phyloP scores from a whole-genome alignment of 2,797 vertebrate species.

The Discoglossus pictus region DNA sequence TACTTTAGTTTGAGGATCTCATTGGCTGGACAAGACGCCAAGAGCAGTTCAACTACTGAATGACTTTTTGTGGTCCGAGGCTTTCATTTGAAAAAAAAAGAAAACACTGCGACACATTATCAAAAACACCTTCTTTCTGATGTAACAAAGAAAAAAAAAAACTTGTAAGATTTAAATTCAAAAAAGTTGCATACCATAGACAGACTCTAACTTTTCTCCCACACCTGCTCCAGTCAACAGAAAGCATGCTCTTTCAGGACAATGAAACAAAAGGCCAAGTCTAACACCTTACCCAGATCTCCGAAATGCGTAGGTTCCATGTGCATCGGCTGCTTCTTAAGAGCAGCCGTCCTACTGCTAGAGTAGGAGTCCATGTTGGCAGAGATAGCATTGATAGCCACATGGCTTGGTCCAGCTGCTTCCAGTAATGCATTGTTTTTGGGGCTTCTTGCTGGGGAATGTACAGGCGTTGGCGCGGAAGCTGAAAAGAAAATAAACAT shows the following conservation, averaged over 20 bases:
- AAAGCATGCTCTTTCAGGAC: too few species aligned
- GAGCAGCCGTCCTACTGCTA: constrained; percentile 91
- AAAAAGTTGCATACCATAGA: too few species aligned
- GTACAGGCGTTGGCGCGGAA: constrained; percentile 65
- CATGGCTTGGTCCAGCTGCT: constrained; percentile 93
- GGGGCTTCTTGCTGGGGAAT: constrained; percentile 82
- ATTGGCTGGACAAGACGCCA: neutral
- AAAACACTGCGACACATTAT: too few species aligned
- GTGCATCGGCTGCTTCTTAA: constrained; percentile 96
- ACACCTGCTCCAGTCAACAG: too few species aligned
- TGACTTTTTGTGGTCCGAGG: too few species aligned
- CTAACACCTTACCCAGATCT: constrained; percentile 82
- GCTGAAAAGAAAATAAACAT: constrained; percentile 64
- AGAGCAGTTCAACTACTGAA: neutral
- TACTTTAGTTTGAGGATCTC: too few species aligned
- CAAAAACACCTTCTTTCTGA: too few species aligned
- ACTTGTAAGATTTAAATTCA: too few species aligned
- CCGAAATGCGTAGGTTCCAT: constrained; percentile 98
- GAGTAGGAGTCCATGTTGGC: constrained; percentile 99
- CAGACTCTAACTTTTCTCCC: too few species aligned
- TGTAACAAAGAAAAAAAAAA: too few species aligned
- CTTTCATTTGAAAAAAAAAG: too few species aligned
- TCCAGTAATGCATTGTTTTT: constrained; percentile 91
- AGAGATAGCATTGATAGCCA: constrained; percentile 97
- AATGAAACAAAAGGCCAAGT: too few species aligned